Evolutionary conservation across 2,113 vertebrate genomes (phyloP).

Genomic region (Tragelaphus buxtoni): DNA sequence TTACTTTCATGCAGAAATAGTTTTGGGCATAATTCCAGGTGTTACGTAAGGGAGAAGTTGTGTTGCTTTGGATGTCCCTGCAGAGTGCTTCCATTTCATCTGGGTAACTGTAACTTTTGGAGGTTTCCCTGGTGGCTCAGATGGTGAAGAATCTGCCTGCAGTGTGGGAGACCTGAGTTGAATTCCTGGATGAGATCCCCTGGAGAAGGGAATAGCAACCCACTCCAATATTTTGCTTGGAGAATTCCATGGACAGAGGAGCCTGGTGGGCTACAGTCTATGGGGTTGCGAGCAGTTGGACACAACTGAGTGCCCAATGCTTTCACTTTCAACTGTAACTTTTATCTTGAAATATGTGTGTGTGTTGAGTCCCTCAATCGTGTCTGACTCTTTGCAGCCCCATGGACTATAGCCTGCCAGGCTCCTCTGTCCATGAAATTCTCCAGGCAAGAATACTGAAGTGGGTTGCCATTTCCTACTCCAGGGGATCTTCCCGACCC

Average conservation of each 20-base stretch:
- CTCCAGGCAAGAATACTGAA: not conserved
- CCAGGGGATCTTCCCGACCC: not conserved
- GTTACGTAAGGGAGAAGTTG: not conserved
- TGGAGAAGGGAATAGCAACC: not conserved
- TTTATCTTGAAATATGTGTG: not conserved
- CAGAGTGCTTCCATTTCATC: not conserved
- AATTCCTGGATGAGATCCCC: not conserved
- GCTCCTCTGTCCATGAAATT: not conserved
- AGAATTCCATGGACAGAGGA: not conserved
- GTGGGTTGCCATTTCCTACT: not conserved
- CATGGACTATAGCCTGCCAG: not conserved
- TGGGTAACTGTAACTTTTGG: slow-evolving; percentile 41
- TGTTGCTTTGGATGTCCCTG: not conserved
- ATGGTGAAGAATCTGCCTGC: not conserved
- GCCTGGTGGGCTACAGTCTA: not conserved
- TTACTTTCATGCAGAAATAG: not conserved
- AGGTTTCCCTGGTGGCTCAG: not conserved
- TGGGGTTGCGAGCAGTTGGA: not conserved
- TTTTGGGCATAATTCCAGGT: not conserved
- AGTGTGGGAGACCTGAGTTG: not conserved
- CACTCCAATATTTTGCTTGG: not conserved
- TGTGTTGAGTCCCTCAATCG: not conserved
- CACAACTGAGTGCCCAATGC: not conserved
- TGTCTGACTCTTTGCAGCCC: not conserved
- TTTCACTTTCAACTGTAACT: not conserved